phyloP scores from a whole-genome alignment of 2,113 vertebrate genomes.

The Nansenia antarctica region DNA sequence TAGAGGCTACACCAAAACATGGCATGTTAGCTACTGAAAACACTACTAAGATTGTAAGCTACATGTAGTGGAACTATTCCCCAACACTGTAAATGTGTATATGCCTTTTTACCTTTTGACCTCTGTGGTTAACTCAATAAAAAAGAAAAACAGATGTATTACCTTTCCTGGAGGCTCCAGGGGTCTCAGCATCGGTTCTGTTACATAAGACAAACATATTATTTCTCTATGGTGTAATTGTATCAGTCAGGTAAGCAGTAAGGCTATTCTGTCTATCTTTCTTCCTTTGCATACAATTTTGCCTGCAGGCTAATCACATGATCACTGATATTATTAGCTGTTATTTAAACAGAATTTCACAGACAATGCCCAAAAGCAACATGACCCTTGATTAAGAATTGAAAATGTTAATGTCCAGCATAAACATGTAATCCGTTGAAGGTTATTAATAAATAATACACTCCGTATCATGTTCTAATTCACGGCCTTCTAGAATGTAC shows the following conservation, averaged over 20 bases:
- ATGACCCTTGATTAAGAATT: background rate
- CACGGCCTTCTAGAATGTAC: too few species aligned
- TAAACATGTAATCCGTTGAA: background rate
- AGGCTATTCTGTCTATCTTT: background rate
- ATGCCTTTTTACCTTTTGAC: too few species aligned
- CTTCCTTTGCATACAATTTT: background rate
- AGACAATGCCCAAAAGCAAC: too few species aligned
- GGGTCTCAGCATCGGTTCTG: background rate
- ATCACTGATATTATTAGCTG: background rate
- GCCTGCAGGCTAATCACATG: background rate
- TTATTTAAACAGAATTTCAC: too few species aligned
- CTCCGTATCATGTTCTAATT: too few species aligned
- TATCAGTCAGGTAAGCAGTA: background rate
- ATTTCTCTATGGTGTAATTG: background rate
- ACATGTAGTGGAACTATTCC: too few species aligned
- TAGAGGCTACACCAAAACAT: too few species aligned
- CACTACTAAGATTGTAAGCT: too few species aligned
- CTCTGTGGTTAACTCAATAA: too few species aligned
- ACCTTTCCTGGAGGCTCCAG: conserved; percentile 23
- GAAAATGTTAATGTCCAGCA: background rate
- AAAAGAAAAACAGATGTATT: too few species aligned
- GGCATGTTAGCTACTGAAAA: too few species aligned
- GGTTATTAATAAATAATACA: background rate
- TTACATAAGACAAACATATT: background rate
- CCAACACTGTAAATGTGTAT: too few species aligned